Conservation (phyloP, 2,797 vertebrate genomes). For the Nyctibius grandis region DNA sequence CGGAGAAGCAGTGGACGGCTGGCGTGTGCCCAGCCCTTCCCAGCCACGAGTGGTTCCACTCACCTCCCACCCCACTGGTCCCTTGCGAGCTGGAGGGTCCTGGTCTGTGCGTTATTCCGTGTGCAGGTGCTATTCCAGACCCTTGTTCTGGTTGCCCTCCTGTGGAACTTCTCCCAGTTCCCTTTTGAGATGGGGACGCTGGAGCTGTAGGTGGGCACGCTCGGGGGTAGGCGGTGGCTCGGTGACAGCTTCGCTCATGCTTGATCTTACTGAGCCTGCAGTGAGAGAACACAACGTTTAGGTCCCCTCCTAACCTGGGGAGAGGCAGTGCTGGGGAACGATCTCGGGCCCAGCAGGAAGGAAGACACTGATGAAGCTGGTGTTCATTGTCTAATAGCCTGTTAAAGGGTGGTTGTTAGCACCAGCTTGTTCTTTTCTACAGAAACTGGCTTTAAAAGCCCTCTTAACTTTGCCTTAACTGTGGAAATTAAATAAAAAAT, state of each 20-base stretch:
- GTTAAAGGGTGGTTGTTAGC: background rate
- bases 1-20: background rate
- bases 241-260: background rate
- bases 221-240: rapidly evolving
- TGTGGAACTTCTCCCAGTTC: background rate
- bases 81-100: background rate
- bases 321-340: background rate
- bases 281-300: background rate
- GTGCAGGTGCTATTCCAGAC: background rate
- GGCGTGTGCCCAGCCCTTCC: rapidly evolving
- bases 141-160: background rate
- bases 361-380: background rate
- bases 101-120: rapidly evolving
- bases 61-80: no score
- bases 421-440: background rate
- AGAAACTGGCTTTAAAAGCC: background rate
- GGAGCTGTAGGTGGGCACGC: rapidly evolving
- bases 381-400: rapidly evolving
- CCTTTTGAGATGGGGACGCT: no score
- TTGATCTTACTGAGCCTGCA: background rate
- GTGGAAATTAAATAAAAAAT: background rate
- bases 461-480: background rate
- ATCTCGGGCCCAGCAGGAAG: background rate
- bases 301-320: background rate
- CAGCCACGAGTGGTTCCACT: rapidly evolving